Evolutionary conservation across 1,140 invertebrate genomes (phyloP).

Genomic region (Phymastichus coffea): DNA sequence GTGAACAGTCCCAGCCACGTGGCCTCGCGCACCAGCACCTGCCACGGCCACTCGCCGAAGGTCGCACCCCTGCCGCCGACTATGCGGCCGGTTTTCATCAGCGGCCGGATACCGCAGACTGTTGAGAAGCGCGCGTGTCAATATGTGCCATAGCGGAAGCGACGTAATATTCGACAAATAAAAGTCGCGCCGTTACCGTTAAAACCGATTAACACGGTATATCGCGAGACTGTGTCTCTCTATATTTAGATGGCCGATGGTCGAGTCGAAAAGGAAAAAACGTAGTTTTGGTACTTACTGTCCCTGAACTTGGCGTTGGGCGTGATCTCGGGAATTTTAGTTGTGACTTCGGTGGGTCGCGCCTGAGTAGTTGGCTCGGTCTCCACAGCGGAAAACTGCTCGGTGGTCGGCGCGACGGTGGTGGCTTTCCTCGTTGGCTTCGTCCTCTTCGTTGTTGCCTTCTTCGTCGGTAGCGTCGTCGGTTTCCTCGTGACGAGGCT

Average conservation of each 20-base stretch:
- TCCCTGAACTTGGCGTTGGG: constrained; percentile 18
- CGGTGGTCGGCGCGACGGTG: neutral
- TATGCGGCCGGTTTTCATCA: constrained; percentile 78
- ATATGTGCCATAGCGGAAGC: no score
- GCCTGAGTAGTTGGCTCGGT: neutral
- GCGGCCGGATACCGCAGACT: constrained; percentile 86
- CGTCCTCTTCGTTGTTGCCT: constrained; percentile 26
- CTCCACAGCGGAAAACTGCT: no score
- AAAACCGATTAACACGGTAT: no score
- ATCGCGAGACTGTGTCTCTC: no score
- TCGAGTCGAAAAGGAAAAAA: neutral
- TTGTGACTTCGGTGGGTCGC: neutral
- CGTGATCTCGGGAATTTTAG: constrained; percentile 17
- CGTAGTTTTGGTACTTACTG: constrained; percentile 3
- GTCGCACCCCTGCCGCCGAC: constrained; percentile 84
- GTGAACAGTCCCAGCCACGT: constrained; percentile 92
- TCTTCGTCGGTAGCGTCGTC: constrained; percentile 44
- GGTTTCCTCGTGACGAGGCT: constrained; percentile 46
- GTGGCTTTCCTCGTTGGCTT: neutral
- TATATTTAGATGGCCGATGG: neutral
- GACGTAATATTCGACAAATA: no score
- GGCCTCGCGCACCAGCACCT: constrained; percentile 86
- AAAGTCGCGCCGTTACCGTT: no score
- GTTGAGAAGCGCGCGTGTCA: constrained; percentile 35
- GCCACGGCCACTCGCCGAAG: constrained; percentile 92